Percentiles rank a stretch among this genome's conserved stretches.
Conservation (phyloP, 2,113 vertebrate genomes). For the Phocoena sinus region DNA sequence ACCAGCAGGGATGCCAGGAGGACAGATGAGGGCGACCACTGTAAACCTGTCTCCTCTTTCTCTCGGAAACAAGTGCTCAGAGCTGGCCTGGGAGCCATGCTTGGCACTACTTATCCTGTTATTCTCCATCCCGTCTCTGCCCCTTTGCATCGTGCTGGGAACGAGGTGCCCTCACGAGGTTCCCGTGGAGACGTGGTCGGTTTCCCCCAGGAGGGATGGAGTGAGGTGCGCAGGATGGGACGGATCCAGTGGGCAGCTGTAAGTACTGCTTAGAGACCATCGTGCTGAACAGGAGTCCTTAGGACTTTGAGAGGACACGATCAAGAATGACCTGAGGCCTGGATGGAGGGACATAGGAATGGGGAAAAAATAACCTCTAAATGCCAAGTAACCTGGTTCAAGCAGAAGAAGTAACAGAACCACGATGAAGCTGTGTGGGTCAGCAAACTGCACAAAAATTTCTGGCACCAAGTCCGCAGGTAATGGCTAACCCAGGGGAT, state of each 20-base stretch:
- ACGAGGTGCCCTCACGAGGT: rapidly evolving
- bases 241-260: not conserved
- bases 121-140: rapidly evolving
- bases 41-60: not conserved
- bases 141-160: rapidly evolving
- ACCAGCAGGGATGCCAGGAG: not conserved
- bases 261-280: not conserved
- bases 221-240: no score
- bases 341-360: not conserved
- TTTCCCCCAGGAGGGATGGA: no score
- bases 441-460: not conserved
- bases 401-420: not conserved
- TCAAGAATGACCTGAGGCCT: not conserved
- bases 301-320: rapidly evolving
- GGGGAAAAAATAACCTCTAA: not conserved
- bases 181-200: rapidly evolving
- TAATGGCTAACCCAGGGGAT: not conserved
- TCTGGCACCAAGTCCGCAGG: not conserved
- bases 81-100: rapidly evolving
- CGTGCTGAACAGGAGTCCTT: not conserved
- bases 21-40: rapidly evolving
- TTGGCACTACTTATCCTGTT: rapidly evolving
- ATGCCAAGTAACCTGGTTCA: not conserved
- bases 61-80: not conserved
- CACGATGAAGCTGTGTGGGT: not conserved